Evolutionary conservation across 2,888 invertebrate species (phyloP).

Genomic region (Nemotelus nigrinus): DNA sequence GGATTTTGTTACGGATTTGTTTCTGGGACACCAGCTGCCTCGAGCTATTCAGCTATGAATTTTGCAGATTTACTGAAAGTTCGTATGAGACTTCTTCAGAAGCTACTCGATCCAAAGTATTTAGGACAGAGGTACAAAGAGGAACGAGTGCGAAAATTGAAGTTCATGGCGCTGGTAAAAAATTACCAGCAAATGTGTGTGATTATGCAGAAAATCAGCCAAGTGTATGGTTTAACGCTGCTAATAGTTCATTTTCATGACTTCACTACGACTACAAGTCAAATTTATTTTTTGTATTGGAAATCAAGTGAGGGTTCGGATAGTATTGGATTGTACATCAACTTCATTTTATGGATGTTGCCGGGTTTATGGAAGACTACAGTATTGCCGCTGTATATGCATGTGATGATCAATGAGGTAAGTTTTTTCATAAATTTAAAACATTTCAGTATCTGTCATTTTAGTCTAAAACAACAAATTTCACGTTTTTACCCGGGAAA

Average conservation of each 20-base stretch:
- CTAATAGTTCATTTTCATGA: slow-evolving; percentile 42
- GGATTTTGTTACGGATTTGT: slow-evolving; percentile 5
- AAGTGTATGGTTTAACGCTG: slow-evolving; percentile 35
- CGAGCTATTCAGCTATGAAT: slow-evolving; percentile 38
- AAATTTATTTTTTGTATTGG: slow-evolving; percentile 39
- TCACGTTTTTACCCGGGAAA: no score
- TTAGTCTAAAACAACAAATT: no score
- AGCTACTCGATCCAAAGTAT: slow-evolving; percentile 25
- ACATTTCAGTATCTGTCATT: no score
- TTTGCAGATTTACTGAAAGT: slow-evolving; percentile 33
- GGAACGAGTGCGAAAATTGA: background rate
- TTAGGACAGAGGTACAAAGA: background rate
- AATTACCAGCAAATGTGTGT: slow-evolving; percentile 7
- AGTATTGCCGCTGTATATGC: slow-evolving; percentile 35
- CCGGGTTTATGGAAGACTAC: slow-evolving; percentile 42
- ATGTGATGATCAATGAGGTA: slow-evolving; percentile 37
- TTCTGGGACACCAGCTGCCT: slow-evolving; percentile 3
- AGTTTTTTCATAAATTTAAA: background rate
- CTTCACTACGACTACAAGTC: slow-evolving; percentile 43
- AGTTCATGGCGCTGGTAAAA: background rate
- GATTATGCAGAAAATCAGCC: slow-evolving; percentile 29
- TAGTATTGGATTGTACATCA: background rate
- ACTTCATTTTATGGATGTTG: slow-evolving; percentile 42
- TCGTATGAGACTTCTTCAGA: slow-evolving; percentile 34
- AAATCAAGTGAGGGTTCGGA: slow-evolving; percentile 26